phyloP scores from a whole-genome alignment of 2,888 invertebrate genomes.

The Ennomos fuscantarius region DNA sequence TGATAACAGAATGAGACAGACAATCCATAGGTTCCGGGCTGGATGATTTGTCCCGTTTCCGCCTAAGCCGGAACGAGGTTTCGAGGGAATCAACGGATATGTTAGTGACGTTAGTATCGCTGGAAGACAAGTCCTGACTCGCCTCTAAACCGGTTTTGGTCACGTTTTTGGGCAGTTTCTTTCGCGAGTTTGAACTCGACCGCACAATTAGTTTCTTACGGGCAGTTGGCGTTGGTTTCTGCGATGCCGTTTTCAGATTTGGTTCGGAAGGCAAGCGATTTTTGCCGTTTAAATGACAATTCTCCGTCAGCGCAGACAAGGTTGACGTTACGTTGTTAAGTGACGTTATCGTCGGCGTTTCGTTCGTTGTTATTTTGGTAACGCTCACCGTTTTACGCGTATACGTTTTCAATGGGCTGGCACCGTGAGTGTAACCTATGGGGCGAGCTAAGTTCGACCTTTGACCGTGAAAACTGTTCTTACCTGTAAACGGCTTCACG shows the following conservation, averaged over 20 bases:
- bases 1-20: slow-evolving; percentile 69
- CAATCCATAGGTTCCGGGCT: slow-evolving; percentile 81
- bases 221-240: slow-evolving; percentile 55
- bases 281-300: slow-evolving; percentile 78
- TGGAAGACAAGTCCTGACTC: slow-evolving; percentile 77
- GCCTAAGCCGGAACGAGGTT: slow-evolving; percentile 73
- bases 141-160: slow-evolving; percentile 62
- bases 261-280: slow-evolving; percentile 74
- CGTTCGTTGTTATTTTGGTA: slow-evolving; percentile 59
- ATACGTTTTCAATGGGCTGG: slow-evolving; percentile 72
- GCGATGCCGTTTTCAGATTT: slow-evolving; percentile 62
- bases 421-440: slow-evolving; percentile 66
- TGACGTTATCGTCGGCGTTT: slow-evolving; percentile 42
- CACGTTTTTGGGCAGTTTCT: slow-evolving; percentile 70
- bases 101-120: slow-evolving; percentile 80
- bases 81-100: slow-evolving; percentile 79
- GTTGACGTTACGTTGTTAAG: slow-evolving; percentile 72
- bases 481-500: slow-evolving; percentile 69
- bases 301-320: slow-evolving; percentile 74
- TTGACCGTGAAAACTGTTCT: slow-evolving; percentile 76
- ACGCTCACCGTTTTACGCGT: slow-evolving; percentile 64
- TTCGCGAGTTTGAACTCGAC: slow-evolving; percentile 73
- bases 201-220: slow-evolving; percentile 76
- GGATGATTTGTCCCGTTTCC: slow-evolving; percentile 76
- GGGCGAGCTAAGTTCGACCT: slow-evolving; percentile 77